phyloP scores from a whole-genome alignment of 2,888 invertebrate species.

The Sinodicranocentrus sp. region DNA sequence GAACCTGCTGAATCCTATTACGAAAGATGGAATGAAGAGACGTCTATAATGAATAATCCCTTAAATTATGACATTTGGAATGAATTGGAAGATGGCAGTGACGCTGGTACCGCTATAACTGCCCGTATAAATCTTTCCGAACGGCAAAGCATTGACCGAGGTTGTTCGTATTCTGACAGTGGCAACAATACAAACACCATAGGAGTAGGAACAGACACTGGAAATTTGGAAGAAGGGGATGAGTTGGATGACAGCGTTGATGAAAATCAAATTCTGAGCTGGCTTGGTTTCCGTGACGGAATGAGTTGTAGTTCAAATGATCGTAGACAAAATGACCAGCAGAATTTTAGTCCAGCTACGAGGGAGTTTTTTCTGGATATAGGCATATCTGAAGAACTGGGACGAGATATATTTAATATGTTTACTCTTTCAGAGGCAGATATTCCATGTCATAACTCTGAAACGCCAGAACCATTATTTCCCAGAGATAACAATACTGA shows the following conservation, averaged over 20 bases:
- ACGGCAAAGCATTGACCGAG: not conserved
- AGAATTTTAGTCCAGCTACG: conserved; percentile 6
- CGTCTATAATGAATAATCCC: conserved; percentile 51
- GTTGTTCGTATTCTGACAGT: no score
- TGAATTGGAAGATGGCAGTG: conserved; percentile 38
- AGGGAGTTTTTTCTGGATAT: conserved; percentile 42
- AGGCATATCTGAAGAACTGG: conserved; percentile 52
- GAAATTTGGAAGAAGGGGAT: not conserved
- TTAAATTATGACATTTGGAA: conserved; percentile 60
- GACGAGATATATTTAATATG: conserved; percentile 46
- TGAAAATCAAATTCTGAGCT: not conserved
- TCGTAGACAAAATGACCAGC: no score
- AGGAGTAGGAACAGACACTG: not conserved
- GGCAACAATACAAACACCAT: not conserved
- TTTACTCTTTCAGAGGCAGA: conserved; percentile 40
- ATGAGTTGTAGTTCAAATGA: not conserved
- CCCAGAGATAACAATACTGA: not conserved
- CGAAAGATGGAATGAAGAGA: conserved; percentile 43
- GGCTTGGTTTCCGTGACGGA: no score
- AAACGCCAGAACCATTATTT: conserved; percentile 43
- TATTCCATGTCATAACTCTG: not conserved
- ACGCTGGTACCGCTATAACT: conserved; percentile 17
- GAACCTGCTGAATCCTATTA: conserved; percentile 12
- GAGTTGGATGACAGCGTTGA: not conserved
- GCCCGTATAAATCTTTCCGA: conserved; percentile 50